A percentile compares a stretch with the other conserved stretches of the same genome.
Evolutionary conservation across 2,888 invertebrate genomes (phyloP).

Genomic region (Toxonevra muliebris): DNA sequence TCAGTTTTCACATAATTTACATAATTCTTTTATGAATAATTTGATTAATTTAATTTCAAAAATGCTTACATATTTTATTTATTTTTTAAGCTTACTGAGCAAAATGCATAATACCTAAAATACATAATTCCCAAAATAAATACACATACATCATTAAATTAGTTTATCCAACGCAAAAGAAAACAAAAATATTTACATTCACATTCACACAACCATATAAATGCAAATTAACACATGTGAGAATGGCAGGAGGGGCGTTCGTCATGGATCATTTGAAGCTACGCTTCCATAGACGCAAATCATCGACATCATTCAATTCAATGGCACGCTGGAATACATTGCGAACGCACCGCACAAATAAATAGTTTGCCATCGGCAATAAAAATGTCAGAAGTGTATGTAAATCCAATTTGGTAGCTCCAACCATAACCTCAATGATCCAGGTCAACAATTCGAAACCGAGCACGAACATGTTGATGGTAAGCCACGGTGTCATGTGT

Average conservation of each 20-base stretch:
- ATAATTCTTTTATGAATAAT: no score
- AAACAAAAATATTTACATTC: background rate
- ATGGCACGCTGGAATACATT: slow-evolving; percentile 46
- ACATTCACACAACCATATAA: slow-evolving; percentile 5
- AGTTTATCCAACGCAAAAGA: no score
- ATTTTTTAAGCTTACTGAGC: no score
- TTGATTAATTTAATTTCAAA: no score
- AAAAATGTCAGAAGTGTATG: slow-evolving; percentile 40
- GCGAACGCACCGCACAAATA: slow-evolving; percentile 48
- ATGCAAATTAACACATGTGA: background rate
- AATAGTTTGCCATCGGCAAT: slow-evolving; percentile 37
- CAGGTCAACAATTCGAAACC: slow-evolving; percentile 48
- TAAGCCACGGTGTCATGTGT: slow-evolving; percentile 49
- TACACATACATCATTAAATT: no score
- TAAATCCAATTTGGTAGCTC: slow-evolving; percentile 43
- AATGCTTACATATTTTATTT: no score
- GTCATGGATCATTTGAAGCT: slow-evolving; percentile 26
- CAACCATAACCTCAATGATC: slow-evolving; percentile 44
- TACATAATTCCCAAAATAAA: no score
- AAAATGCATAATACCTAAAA: no score
- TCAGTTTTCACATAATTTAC: no score
- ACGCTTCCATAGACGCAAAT: slow-evolving; percentile 41
- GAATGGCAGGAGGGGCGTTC: background rate
- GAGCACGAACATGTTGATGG: slow-evolving; percentile 45
- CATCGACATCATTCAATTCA: slow-evolving; percentile 42